Evolutionary conservation across 2,888 invertebrate species (phyloP).

Genomic region (Zaprionus lineosus): DNA sequence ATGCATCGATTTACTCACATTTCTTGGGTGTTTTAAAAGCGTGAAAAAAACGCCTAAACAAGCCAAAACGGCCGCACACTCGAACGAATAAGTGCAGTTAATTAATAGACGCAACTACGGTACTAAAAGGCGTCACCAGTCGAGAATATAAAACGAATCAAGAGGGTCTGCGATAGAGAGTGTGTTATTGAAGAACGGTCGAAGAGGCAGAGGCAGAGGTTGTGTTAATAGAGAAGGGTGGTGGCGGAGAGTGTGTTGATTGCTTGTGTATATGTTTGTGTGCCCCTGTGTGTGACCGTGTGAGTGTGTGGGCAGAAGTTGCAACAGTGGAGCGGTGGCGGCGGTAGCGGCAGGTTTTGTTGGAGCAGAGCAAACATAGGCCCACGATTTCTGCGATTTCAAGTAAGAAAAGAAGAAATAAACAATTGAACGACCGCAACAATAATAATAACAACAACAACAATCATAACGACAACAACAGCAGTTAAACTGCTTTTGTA

Average conservation of each 20-base stretch:
- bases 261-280: conserved; percentile 36
- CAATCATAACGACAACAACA: conserved; percentile 40
- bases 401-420: conserved; percentile 40
- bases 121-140: conserved; percentile 22
- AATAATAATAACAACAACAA: conserved; percentile 25
- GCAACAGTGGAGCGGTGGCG: conserved; percentile 50
- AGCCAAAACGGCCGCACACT: conserved; percentile 45
- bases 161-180: conserved; percentile 34
- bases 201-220: conserved; percentile 56
- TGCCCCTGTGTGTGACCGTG: conserved; percentile 36
- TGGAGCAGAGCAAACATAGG: conserved; percentile 45
- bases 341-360: conserved; percentile 47
- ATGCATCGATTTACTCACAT: conserved; percentile 76
- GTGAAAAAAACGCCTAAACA: conserved; percentile 74
- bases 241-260: conserved; percentile 36
- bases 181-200: conserved; percentile 66
- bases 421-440: conserved; percentile 42
- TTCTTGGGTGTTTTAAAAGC: conserved; percentile 75
- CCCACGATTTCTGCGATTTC: conserved; percentile 19
- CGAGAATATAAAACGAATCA: conserved; percentile 11
- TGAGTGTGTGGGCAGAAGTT: conserved; percentile 64
- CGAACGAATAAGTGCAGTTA: conserved; percentile 51
- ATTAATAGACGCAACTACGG: conserved; percentile 26
- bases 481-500: conserved; percentile 60
- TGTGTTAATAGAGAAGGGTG: conserved; percentile 41